These are phyloP conservation scores for Anastatus disparis DNA, from an alignment of 1,140 invertebrate species.

Conservation along the genomic window DNA sequence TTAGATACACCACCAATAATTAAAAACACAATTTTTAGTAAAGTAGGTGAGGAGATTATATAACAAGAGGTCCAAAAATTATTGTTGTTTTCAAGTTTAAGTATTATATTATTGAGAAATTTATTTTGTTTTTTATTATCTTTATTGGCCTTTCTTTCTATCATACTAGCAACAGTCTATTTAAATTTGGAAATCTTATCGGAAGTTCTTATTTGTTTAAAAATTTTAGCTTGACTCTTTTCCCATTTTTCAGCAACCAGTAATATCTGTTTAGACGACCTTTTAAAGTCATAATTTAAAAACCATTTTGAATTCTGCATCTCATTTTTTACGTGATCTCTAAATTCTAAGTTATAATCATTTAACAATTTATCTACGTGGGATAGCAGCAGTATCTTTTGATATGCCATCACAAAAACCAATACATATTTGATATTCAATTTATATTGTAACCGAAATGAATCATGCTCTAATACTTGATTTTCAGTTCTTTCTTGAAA, in stretches of 20 bases:
- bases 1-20: conserved; percentile 79
- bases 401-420: conserved; percentile 97
- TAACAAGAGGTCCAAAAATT: no score
- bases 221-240: conserved; percentile 78
- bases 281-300: conserved; percentile 77
- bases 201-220: conserved; percentile 93
- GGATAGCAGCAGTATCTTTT: conserved; percentile 95
- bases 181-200: conserved; percentile 97
- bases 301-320: conserved; percentile 75
- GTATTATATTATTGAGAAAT: no score
- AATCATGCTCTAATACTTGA: conserved; percentile 87
- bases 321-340: conserved; percentile 94
- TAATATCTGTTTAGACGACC: conserved; percentile 75
- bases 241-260: conserved; percentile 79
- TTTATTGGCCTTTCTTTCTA: conserved; percentile 82
- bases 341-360: conserved; percentile 94
- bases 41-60: no score
- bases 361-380: conserved; percentile 98
- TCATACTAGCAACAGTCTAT: conserved; percentile 99
- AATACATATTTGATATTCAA: conserved; percentile 99
- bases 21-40: no score
- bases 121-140: conserved; percentile 71
- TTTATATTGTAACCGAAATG: conserved; percentile 92
- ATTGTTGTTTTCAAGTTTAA: no score
- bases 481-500: conserved; percentile 89